A percentile compares a stretch with the other conserved stretches of the same genome.
phyloP scores from a whole-genome alignment of 2,113 vertebrate genomes.

The Lepus americanus region DNA sequence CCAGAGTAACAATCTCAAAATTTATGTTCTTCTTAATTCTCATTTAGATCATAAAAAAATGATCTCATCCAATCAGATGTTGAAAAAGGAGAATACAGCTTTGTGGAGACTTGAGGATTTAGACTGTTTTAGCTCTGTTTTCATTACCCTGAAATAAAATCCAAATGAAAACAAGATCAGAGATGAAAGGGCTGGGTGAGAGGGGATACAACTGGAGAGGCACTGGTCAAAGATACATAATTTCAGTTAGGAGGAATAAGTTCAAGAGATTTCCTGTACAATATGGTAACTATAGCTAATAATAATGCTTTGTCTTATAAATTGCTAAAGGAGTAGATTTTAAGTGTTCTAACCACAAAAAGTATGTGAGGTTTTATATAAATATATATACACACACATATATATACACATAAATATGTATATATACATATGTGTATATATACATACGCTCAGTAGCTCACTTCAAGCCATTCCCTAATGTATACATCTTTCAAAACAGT shows the following conservation, averaged over 20 bases:
- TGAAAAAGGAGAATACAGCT: conserved; percentile 68
- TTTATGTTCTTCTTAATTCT: conserved; percentile 68
- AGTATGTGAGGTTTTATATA: background rate
- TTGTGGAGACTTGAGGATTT: conserved; percentile 68
- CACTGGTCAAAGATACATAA: background rate
- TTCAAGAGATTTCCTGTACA: background rate
- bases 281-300: background rate
- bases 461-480: background rate
- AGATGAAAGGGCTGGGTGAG: background rate
- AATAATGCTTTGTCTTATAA: background rate
- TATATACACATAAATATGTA: no score
- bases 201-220: background rate
- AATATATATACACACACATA: no score
- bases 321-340: background rate
- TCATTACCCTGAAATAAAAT: conserved; percentile 85
- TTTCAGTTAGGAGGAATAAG: background rate
- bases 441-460: background rate
- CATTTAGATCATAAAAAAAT: conserved; percentile 75
- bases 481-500: background rate
- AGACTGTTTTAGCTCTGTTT: conserved; percentile 74
- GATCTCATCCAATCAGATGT: conserved; percentile 68
- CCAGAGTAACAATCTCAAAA: conserved; percentile 78
- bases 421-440: background rate
- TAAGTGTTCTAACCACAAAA: background rate
- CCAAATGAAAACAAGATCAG: conserved; percentile 73